phyloP scores from a whole-genome alignment of 2,113 vertebrate genomes.

The Tyrannus savana region DNA sequence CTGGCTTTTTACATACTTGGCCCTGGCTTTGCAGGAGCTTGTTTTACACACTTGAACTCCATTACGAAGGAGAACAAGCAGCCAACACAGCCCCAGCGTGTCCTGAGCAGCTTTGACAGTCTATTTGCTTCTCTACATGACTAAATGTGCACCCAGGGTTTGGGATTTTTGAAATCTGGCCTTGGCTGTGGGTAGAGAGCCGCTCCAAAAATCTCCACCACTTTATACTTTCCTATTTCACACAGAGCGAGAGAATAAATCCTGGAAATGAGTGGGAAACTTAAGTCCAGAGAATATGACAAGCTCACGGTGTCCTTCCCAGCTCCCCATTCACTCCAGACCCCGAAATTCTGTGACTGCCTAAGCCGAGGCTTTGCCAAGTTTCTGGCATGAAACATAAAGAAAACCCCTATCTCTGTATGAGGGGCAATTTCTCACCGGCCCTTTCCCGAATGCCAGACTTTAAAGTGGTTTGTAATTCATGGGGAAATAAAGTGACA shows the following conservation, averaged over 20 bases:
- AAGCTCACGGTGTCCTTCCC: background rate
- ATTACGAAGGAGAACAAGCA: background rate
- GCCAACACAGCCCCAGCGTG: background rate
- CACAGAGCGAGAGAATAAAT: background rate
- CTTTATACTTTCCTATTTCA: background rate
- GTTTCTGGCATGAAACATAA: conserved; percentile 18
- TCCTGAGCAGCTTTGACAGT: background rate
- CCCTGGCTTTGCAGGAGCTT: background rate
- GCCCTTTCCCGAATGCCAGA: conserved; percentile 22
- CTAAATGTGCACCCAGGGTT: background rate
- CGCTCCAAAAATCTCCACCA: background rate
- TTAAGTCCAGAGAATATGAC: background rate
- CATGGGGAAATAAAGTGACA: conserved; percentile 72
- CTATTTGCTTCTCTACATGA: conserved; percentile 7
- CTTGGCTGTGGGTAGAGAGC: background rate
- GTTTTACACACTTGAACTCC: background rate
- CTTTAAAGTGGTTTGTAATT: conserved; percentile 77
- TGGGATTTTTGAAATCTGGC: background rate
- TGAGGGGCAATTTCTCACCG: conserved; percentile 48
- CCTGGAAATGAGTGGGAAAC: background rate
- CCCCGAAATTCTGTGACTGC: background rate
- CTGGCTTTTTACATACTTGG: background rate
- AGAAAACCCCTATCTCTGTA: conserved; percentile 51
- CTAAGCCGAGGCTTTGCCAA: conserved; percentile 12
- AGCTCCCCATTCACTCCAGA: background rate